These are phyloP conservation scores for Heterodera schachtii DNA, from an alignment of 1,140 invertebrate species.

Conservation along the genomic window DNA sequence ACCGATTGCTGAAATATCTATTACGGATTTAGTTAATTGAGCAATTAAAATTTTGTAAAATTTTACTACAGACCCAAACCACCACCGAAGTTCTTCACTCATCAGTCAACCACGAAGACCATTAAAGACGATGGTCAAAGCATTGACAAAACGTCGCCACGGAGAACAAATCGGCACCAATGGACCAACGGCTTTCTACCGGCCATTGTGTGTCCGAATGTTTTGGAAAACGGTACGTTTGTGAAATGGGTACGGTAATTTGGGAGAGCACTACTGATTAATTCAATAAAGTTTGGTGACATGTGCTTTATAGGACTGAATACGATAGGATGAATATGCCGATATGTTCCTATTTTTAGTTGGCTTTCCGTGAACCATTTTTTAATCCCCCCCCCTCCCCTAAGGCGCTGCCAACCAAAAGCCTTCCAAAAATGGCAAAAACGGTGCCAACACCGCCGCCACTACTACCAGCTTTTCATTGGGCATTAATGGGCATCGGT, in stretches of 20 bases:
- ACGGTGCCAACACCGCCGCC: no score
- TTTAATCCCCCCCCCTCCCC: no score
- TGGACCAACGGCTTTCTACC: background rate
- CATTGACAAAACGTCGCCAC: slow-evolving; percentile 31
- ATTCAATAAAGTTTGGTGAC: no score
- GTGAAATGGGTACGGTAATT: no score
- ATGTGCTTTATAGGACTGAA: no score
- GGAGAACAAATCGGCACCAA: slow-evolving; percentile 4
- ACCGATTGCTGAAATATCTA: no score
- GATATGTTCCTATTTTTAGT: no score
- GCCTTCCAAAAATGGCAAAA: background rate
- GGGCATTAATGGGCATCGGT: background rate
- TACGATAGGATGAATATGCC: no score
- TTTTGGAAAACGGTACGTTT: background rate
- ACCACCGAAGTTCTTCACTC: background rate
- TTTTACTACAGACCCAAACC: slow-evolving; percentile 1
- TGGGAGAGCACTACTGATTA: no score
- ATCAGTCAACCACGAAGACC: background rate
- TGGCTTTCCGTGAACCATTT: no score
- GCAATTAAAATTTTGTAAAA: no score
- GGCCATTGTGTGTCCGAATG: background rate
- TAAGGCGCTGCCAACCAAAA: background rate
- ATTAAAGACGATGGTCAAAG: slow-evolving; percentile 4
- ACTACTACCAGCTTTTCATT: background rate
- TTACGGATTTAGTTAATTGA: no score